Evolutionary conservation across 1,140 invertebrate species (phyloP), one percentile per base, ranked within the genome.

Genomic region (Oscheius sp.): DNA sequence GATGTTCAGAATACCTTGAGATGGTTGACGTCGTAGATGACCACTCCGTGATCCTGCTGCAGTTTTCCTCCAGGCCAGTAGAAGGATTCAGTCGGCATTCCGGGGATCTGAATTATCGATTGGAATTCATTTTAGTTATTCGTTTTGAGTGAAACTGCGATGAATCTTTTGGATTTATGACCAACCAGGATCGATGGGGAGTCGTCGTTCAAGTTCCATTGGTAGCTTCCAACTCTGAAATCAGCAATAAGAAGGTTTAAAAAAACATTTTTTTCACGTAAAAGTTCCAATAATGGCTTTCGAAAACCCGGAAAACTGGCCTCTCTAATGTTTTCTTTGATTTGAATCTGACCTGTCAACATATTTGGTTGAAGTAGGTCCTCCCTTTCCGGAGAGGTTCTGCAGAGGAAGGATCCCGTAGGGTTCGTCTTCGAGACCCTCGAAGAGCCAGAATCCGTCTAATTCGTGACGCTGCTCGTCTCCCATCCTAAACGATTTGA

Each of bases 1-100:
- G 18, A 52, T 52, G 42, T 46, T n/a, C n/a, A n/a, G n/a, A n/a
- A n/a, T 18, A 81, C 77, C 63, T 84, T 83, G 63, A 83, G 67
- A 69, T 83, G 82, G 63, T 83, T 83, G 61, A 84, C 78, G 63
- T 83, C 81, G 70, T 83, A 83, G 59, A 83, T 79, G 49, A 83
- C 55, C 13, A 84, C 83, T 42, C 82, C 82, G 31, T 77, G 76
- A 59, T 83, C 82, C 65, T 84, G 83, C 7, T 49, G 28, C 52
- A 83, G 63, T 58, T 67, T 64, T 18, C 82, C 82, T 23, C 82
- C 82, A n/a, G 83, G 79, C 80, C 80, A 83, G 49, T 77, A 83
- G 49, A 82, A 83, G 36, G 79, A 83, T 65, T 83, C 82, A 28
- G 49, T 23, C 7, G 82, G 82, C 45, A 68, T 63, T 45, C 82